A percentile compares a stretch with the other conserved stretches of the same genome.
Conservation (phyloP, 2,888 invertebrate species). For the Calameuta pallipes region DNA sequence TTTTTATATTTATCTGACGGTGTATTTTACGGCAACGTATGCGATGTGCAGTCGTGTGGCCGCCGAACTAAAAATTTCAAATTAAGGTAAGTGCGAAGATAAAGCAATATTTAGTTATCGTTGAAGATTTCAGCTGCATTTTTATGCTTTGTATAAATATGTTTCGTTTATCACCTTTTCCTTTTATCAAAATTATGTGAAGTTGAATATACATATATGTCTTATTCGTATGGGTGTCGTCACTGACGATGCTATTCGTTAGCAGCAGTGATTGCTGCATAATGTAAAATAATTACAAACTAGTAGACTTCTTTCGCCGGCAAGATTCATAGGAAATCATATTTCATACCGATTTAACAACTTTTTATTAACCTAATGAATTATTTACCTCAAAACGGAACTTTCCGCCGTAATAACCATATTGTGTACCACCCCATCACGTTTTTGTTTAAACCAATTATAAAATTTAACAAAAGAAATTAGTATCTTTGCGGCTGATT, state of each 20-base stretch:
- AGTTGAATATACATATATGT: background rate
- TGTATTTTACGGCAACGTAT: background rate
- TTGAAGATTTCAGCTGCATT: background rate
- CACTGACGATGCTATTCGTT: background rate
- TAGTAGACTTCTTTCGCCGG: background rate
- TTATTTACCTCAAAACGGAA: background rate
- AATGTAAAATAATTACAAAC: background rate
- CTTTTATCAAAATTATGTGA: background rate
- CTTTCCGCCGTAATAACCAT: background rate
- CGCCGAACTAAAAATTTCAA: background rate
- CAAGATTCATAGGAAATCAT: background rate
- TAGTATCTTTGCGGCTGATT: background rate
- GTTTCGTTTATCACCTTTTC: background rate
- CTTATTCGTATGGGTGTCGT: background rate
- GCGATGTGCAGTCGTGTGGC: background rate
- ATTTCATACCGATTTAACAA: background rate
- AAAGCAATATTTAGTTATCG: background rate
- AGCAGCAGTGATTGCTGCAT: background rate
- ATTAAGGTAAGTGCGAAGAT: background rate
- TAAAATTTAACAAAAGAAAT: background rate
- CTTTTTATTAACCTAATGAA: background rate
- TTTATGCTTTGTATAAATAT: background rate
- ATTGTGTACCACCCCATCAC: background rate
- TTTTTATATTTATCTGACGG: background rate
- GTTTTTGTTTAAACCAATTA: background rate